phyloP scores from a whole-genome alignment of 2,888 invertebrate genomes.

The Lasioglossum figueresi region DNA sequence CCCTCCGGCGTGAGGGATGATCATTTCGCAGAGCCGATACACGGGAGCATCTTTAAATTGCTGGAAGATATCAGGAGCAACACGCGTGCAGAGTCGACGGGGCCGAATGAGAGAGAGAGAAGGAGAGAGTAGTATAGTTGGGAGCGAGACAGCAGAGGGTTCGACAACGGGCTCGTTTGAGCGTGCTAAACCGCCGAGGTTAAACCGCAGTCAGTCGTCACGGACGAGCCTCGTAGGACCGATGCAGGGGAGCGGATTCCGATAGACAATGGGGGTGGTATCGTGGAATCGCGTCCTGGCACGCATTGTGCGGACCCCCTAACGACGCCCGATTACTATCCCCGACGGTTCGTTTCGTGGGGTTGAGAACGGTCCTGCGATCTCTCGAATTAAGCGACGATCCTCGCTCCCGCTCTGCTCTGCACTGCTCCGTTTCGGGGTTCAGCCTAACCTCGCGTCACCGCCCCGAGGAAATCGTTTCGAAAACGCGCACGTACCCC shows the following conservation, averaged over 20 bases:
- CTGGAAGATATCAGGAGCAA: conserved; percentile 38
- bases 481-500: conserved; percentile 46
- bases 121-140: background rate
- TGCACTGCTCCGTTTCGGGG: conserved; percentile 26
- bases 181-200: conserved; percentile 80
- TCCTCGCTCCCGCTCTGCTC: conserved; percentile 31
- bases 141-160: conserved; percentile 48
- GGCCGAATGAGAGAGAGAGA: background rate
- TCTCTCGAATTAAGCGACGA: conserved; percentile 70
- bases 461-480: conserved; percentile 49
- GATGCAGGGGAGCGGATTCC: conserved; percentile 64
- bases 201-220: conserved; percentile 81
- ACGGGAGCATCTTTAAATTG: conserved; percentile 44
- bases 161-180: conserved; percentile 80
- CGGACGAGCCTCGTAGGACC: conserved; percentile 64
- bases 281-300: conserved; percentile 81
- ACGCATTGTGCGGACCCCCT: conserved; percentile 80
- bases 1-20: background rate
- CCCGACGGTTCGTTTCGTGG: conserved; percentile 66
- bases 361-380: conserved; percentile 61
- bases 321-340: conserved; percentile 80
- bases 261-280: conserved; percentile 81
- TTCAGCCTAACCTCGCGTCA: background rate
- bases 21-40: conserved; percentile 22
- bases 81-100: conserved; percentile 24